phyloP scores from a whole-genome alignment of 2,113 vertebrate genomes.

The Alectura lathami region DNA sequence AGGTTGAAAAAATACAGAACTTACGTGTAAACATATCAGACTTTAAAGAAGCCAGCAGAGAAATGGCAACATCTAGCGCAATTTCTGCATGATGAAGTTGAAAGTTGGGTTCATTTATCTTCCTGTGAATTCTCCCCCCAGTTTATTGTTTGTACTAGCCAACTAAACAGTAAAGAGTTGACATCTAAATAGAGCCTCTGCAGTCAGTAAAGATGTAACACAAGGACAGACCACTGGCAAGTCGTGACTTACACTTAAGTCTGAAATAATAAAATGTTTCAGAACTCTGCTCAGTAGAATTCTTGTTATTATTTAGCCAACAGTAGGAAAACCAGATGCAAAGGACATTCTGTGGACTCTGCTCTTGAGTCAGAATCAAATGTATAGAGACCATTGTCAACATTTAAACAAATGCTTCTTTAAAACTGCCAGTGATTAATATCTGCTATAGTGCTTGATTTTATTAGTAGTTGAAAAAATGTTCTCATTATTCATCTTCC shows the following conservation, averaged over 20 bases:
- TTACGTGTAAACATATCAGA: not conserved
- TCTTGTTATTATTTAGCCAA: not conserved
- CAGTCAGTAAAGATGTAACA: not conserved
- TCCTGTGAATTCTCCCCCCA: slow-evolving; percentile 14
- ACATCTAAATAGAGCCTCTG: not conserved
- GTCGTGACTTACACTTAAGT: not conserved
- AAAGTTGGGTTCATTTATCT: not conserved
- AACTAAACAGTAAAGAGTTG: not conserved
- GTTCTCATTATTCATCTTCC: not conserved
- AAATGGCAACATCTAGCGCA: not conserved
- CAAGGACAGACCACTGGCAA: not conserved
- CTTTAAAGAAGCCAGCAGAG: not conserved
- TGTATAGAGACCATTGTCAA: not conserved
- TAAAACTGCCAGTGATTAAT: not conserved
- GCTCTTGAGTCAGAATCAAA: not conserved
- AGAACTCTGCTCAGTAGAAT: not conserved
- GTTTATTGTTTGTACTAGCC: slow-evolving; percentile 13
- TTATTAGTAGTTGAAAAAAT: not conserved
- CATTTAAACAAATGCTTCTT: not conserved
- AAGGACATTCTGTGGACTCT: not conserved
- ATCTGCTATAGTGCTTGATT: not conserved
- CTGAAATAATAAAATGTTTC: not conserved
- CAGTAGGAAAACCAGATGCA: not conserved
- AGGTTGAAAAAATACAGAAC: not conserved
- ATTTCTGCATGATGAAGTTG: not conserved